These are phyloP conservation scores for Cherax quadricarinatus DNA, from an alignment of 1,140 invertebrate species.

Conservation along the genomic window DNA sequence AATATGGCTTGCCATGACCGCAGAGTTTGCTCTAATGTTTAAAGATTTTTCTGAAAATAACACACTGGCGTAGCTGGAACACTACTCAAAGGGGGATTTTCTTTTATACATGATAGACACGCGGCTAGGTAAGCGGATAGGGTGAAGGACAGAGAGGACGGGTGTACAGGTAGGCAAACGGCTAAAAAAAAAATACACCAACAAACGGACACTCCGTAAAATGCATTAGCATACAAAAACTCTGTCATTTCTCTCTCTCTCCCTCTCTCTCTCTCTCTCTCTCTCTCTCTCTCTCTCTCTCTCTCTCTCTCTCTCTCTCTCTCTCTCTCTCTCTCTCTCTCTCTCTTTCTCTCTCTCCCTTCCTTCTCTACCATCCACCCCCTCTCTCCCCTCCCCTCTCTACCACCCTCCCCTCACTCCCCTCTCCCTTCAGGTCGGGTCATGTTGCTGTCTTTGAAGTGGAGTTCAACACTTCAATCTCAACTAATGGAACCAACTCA, in stretches of 20 bases:
- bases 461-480: constrained; percentile 67
- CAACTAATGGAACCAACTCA: constrained; percentile 70
- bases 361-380: no score
- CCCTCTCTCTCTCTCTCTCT: not conserved
- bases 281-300: not conserved
- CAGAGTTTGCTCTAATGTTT: no score
- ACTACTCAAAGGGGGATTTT: no score
- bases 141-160: no score
- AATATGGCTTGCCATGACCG: no score
- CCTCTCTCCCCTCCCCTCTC: not conserved
- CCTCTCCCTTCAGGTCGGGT: constrained; percentile 25
- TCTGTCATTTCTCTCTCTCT: constrained; percentile 12
- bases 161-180: no score
- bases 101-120: no score
- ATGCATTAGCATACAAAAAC: not conserved
- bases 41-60: no score
- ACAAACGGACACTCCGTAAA: not conserved
- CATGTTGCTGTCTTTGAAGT: constrained; percentile 70
- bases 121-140: no score
- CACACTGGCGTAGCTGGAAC: no score
- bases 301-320: not conserved
- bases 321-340: not conserved
- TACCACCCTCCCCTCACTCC: not conserved
- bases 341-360: not conserved
- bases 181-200: not conserved